phyloP scores from a whole-genome alignment of 1,140 invertebrate species.

The Nixonia krombeini region DNA sequence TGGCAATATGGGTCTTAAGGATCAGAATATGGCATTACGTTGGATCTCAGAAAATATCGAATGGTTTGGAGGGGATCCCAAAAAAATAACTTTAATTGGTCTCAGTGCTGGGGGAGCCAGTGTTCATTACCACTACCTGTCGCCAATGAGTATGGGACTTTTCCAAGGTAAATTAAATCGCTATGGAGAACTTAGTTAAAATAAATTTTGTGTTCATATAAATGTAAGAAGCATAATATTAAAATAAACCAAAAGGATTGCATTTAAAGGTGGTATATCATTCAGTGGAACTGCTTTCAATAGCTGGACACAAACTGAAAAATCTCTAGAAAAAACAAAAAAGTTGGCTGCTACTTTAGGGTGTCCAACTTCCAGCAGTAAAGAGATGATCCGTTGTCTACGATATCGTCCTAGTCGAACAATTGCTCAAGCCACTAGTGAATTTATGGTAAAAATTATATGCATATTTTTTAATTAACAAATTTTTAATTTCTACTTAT shows the following conservation, averaged over 20 bases:
- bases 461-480: conserved; percentile 11
- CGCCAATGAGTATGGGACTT: conserved; percentile 57
- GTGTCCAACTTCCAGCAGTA: conserved; percentile 74
- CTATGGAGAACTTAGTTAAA: no score
- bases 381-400: conserved; percentile 81
- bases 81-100: conserved; percentile 71
- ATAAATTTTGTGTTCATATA: not conserved
- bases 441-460: conserved; percentile 67
- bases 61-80: conserved; percentile 72
- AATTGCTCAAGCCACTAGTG: conserved; percentile 65
- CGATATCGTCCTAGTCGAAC: conserved; percentile 74
- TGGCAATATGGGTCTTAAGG: conserved; percentile 77
- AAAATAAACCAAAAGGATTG: no score
- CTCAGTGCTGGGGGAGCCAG: conserved; percentile 73
- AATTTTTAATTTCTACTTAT: conserved; percentile 10
- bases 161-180: conserved; percentile 68
- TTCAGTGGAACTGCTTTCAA: conserved; percentile 83
- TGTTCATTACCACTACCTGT: conserved; percentile 77
- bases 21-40: conserved; percentile 74
- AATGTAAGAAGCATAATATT: not conserved
- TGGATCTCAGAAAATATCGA: conserved; percentile 75
- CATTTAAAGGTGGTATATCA: conserved; percentile 82
- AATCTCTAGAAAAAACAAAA: conserved; percentile 78
- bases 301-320: conserved; percentile 80
- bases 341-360: conserved; percentile 78